A percentile compares a stretch with the other conserved stretches of the same genome.
These are phyloP conservation scores for Cheirogaleus medius DNA, from an alignment of 2,113 vertebrate species.

Conservation along the genomic window DNA sequence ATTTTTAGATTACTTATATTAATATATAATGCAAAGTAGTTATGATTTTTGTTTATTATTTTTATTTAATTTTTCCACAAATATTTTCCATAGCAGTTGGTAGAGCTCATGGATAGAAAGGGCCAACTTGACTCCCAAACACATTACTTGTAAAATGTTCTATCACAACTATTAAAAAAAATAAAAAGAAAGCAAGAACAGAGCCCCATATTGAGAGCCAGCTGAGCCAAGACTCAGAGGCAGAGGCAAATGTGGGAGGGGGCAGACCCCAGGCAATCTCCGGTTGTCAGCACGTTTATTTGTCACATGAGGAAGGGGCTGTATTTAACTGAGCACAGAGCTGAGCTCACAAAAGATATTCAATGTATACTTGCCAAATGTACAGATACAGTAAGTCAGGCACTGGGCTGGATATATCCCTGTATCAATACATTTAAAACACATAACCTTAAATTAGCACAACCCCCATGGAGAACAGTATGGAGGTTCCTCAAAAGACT, in stretches of 20 bases:
- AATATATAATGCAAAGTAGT: neutral
- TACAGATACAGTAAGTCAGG: neutral
- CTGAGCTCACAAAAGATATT: neutral
- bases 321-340: neutral
- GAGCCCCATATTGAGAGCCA: neutral
- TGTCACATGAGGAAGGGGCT: neutral
- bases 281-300: neutral
- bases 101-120: neutral
- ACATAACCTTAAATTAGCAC: neutral
- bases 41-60: neutral
- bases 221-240: neutral
- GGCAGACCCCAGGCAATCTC: neutral
- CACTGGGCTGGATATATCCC: neutral
- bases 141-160: neutral
- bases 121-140: neutral
- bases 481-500: neutral
- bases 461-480: neutral
- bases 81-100: neutral
- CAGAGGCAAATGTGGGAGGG: neutral
- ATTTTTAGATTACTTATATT: neutral
- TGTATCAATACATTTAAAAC: neutral
- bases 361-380: rapidly evolving
- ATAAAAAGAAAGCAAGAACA: neutral
- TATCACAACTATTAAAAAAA: neutral
- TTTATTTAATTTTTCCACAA: neutral